A percentile compares a stretch with the other conserved stretches of the same genome.
phyloP scores from a whole-genome alignment of 2,888 invertebrate species.

The Hoplodrina blanda region DNA sequence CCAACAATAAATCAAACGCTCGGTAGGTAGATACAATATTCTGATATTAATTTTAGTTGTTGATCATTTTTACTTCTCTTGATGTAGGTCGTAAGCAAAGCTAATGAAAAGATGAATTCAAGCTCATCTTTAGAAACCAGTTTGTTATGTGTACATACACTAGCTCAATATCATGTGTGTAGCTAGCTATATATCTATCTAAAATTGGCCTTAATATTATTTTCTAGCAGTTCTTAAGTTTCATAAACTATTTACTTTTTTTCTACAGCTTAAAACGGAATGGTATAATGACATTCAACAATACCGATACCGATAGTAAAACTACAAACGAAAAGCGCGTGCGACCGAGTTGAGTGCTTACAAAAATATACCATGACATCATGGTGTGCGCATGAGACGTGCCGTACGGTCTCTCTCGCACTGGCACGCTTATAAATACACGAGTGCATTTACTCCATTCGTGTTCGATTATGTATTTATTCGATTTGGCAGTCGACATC shows the following conservation, averaged over 20 bases:
- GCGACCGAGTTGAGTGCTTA: conserved; percentile 82
- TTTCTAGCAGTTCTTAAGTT: conserved; percentile 8
- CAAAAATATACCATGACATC: conserved; percentile 90
- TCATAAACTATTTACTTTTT: conserved; percentile 25
- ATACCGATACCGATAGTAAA: conserved; percentile 77
- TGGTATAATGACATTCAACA: conserved; percentile 66
- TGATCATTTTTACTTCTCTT: not conserved
- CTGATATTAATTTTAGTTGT: not conserved
- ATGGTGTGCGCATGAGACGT: conserved; percentile 85
- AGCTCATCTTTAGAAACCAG: not conserved
- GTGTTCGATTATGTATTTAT: conserved; percentile 74
- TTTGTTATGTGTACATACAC: not conserved
- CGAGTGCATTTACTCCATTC: conserved; percentile 85
- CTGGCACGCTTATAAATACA: conserved; percentile 80
- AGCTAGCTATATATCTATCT: too few relatives aligned
- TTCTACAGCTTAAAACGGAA: conserved; percentile 30
- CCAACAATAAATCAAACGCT: not conserved
- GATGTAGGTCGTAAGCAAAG: not conserved
- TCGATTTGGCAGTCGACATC: conserved; percentile 68
- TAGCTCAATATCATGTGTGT: conserved; percentile 2
- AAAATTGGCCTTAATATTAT: not conserved
- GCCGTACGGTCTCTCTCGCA: conserved; percentile 68
- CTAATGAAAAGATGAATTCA: not conserved
- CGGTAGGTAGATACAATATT: not conserved
- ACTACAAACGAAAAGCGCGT: conserved; percentile 82